These are phyloP conservation scores for Pteronotus mesoamericanus DNA, from an alignment of 2,797 vertebrate genomes.

Conservation along the genomic window DNA sequence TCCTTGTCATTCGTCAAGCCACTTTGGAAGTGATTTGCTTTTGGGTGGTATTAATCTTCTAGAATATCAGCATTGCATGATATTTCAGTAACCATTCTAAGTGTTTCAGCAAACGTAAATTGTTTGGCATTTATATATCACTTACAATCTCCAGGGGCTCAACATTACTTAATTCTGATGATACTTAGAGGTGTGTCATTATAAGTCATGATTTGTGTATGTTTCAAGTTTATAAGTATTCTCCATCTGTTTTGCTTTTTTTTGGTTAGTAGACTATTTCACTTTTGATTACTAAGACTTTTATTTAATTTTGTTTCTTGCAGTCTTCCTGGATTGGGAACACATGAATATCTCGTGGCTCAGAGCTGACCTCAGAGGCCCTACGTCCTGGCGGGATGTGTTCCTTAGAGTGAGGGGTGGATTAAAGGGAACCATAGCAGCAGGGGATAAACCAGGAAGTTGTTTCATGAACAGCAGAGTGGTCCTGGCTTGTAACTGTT, in stretches of 20 bases:
- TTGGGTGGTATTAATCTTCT: constrained; percentile 56
- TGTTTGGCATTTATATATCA: constrained; percentile 63
- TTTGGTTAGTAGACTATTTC: constrained; percentile 12
- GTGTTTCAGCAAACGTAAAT: constrained; percentile 33
- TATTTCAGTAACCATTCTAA: constrained; percentile 41
- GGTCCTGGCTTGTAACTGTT: not conserved
- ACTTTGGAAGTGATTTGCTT: constrained; percentile 62
- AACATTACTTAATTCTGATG: constrained; percentile 62
- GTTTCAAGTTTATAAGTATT: constrained; percentile 41
- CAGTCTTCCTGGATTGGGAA: not conserved
- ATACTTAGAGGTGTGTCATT: constrained; percentile 48
- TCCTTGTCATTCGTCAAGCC: constrained; percentile 59
- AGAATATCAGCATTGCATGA: constrained; percentile 7
- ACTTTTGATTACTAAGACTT: not conserved
- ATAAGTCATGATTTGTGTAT: constrained; percentile 38
- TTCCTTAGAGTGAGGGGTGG: not conserved
- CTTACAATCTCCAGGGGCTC: constrained; percentile 52
- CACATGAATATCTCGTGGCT: not conserved
- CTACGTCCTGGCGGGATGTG: not conserved
- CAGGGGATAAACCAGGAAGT: not conserved
- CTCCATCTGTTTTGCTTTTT: not conserved
- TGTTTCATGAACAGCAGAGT: not conserved
- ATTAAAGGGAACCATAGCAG: not conserved
- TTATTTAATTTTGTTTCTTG: constrained; percentile 45
- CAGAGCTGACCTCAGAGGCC: not conserved